Evolutionary conservation across 2,113 vertebrate species (phyloP), one percentile per base, ranked within the genome.

Genomic region (Sorex fumeus): DNA sequence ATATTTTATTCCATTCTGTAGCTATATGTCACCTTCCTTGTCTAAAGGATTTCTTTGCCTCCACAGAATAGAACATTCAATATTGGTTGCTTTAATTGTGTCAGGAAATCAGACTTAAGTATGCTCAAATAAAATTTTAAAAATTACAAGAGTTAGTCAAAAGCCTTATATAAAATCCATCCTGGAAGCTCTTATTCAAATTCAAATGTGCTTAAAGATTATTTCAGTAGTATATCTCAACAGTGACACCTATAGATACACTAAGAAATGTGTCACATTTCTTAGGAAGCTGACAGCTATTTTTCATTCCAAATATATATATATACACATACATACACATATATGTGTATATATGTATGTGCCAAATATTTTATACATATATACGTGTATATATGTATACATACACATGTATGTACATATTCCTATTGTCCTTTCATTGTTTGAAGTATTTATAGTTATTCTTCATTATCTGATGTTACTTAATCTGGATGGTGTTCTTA

Each of bases 201-300:
- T 77, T 87, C n/a, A 19, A 43, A 43, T 57, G 78, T 53, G 19
- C 0, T 2, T 23, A 25, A 5, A 27, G 3, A 11, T 77, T 40
- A 66, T 60, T 78, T 84, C 67, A 45, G 9, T 25, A 92, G 8
- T 19, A 0, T 67, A 83, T 92, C 86, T 90, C 96, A 95, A 96
- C 94, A 96, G 94, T 67, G 94, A 95, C 96, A 97, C 80, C 95
- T 96, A 93, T 9, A 76, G 95, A n/a, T 64, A 15, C 69, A 71
- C 50, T 53, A 69, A 72, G 30, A 94, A 91, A 78, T 66, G 72
- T 30, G 18, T 43, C 64, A 47, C 45, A 27, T 77, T 28, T 23
- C 7, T 60, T 11, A 81, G 36, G 34, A 85, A 90, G 66, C 40
- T 71, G 45, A 5, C 36, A 36, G 57, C 21, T 64, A 57, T 94